phyloP scores from a whole-genome alignment of 2,113 vertebrate species.

The Merops nubicus region DNA sequence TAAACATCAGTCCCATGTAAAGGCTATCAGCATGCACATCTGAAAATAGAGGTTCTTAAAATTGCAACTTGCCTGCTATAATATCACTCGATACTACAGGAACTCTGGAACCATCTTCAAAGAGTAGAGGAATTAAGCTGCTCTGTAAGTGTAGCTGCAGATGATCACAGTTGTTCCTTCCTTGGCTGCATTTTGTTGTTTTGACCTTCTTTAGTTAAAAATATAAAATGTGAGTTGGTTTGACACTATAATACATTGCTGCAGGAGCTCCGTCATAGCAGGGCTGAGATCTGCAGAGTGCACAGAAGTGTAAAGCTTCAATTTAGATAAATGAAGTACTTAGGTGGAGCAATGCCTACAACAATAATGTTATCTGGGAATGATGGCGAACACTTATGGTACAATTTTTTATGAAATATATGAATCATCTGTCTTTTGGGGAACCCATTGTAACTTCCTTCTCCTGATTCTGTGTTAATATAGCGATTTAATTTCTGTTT shows the following conservation, averaged over 20 bases:
- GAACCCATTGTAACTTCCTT: not conserved
- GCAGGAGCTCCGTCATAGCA: not conserved
- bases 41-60: not conserved
- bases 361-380: constrained; percentile 43
- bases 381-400: not conserved
- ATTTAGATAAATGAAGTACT: constrained; percentile 54
- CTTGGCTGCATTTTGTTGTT: not conserved
- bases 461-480: constrained; percentile 3
- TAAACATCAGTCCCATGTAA: not conserved
- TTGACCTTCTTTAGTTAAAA: constrained; percentile 26
- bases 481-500: constrained; percentile 43
- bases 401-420: constrained; percentile 45
- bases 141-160: not conserved
- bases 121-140: not conserved
- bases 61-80: not conserved
- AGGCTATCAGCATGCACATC: not conserved
- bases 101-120: not conserved
- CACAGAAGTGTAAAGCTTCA: not conserved
- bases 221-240: not conserved
- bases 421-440: constrained; percentile 59
- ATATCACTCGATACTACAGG: not conserved
- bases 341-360: constrained; percentile 14
- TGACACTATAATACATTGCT: constrained; percentile 5
- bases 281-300: constrained; percentile 18
- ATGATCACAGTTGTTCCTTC: not conserved